phyloP scores from a whole-genome alignment of 2,888 invertebrate species.

The Drosophila hamatofila region DNA sequence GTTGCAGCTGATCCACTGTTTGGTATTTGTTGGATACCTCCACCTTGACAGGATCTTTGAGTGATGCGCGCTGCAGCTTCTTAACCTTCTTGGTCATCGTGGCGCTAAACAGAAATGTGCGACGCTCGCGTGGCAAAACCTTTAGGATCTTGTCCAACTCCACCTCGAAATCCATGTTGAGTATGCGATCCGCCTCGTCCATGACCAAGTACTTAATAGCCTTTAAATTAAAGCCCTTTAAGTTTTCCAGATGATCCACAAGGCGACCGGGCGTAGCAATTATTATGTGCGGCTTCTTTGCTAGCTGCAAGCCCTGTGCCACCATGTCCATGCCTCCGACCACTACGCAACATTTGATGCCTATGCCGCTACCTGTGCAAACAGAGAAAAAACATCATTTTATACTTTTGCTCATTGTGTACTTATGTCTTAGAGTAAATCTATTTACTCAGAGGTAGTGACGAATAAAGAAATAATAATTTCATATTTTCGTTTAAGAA shows the following conservation, averaged over 20 bases:
- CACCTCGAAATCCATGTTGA: slow-evolving; percentile 99
- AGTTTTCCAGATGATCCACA: slow-evolving; percentile 98
- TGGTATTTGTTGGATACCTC: slow-evolving; percentile 99
- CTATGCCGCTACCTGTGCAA: slow-evolving; percentile 91
- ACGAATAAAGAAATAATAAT: slow-evolving; percentile 81
- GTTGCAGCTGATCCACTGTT: slow-evolving; percentile 98
- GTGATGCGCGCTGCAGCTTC: slow-evolving; percentile 97
- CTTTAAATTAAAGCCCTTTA: slow-evolving; percentile 97
- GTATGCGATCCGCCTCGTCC: slow-evolving; percentile 99
- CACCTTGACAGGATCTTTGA: slow-evolving; percentile 97
- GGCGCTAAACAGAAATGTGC: slow-evolving; percentile 98
- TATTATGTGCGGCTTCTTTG: slow-evolving; percentile 98
- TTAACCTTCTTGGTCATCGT: slow-evolving; percentile 99
- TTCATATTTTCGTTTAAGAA: slow-evolving; percentile 71
- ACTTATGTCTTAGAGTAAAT: fast-evolving
- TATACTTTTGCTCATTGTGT: neutral
- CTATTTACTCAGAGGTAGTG: slow-evolving; percentile 83
- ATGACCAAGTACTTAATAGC: slow-evolving; percentile 96
- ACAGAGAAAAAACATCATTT: neutral
- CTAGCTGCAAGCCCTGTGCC: slow-evolving; percentile 94
- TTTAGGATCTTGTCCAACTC: slow-evolving; percentile 98
- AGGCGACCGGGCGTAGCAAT: slow-evolving; percentile 98
- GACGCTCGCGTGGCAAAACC: slow-evolving; percentile 94
- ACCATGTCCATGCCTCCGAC: slow-evolving; percentile 99
- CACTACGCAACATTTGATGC: slow-evolving; percentile 97